Conservation (phyloP, 2,888 invertebrate species). For the Villa cingulata region DNA sequence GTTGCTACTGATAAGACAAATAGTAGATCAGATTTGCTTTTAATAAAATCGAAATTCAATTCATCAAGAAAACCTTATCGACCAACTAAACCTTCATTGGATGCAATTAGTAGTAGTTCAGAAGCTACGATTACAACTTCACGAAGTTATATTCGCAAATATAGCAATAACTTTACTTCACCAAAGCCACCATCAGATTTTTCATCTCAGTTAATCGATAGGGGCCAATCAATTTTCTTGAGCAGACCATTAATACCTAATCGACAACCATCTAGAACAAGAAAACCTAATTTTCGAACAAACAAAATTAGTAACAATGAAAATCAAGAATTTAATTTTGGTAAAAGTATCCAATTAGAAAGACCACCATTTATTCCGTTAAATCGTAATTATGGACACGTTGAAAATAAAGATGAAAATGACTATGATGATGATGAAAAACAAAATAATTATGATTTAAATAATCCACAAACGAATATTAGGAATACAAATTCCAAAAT, state of each 20-base stretch:
- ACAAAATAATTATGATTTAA: neutral
- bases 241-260: neutral
- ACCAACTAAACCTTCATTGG: conserved; percentile 21
- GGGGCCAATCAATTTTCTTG: neutral
- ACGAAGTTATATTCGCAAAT: conserved; percentile 16
- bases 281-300: conserved; percentile 1
- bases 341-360: neutral
- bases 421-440: neutral
- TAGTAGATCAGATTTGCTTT: neutral
- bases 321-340: neutral
- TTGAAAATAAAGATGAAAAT: neutral
- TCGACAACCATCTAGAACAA: conserved; percentile 1
- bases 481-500: neutral
- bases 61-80: conserved; percentile 11
- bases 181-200: conserved; percentile 9
- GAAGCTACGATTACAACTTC: conserved; percentile 10
- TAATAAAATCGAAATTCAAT: conserved; percentile 12
- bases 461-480: neutral
- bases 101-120: conserved; percentile 14
- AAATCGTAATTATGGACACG: neutral
- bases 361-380: neutral
- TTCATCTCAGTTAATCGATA: neutral
- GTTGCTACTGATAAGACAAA: neutral
- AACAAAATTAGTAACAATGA: conserved; percentile 5
- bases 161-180: conserved; percentile 12